Evolutionary conservation across 1,140 invertebrate genomes (phyloP).

Genomic region (Danaus plexippus): DNA sequence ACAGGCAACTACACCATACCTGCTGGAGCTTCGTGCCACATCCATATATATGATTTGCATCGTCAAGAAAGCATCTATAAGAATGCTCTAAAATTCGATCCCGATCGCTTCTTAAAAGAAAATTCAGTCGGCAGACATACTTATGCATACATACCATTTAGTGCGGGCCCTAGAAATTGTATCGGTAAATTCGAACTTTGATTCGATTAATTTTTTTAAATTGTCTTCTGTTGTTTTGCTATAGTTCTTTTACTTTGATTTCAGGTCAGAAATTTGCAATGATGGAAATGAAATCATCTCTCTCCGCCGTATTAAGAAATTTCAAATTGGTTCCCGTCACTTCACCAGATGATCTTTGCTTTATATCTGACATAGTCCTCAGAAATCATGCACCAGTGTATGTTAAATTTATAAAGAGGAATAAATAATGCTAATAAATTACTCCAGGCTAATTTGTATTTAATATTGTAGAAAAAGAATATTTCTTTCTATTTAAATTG

Average conservation of each 20-base stretch:
- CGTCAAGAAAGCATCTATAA: constrained; percentile 17
- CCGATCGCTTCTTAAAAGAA: constrained; percentile 21
- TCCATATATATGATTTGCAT: constrained; percentile 24
- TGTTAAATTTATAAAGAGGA: too few relatives aligned
- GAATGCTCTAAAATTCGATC: constrained; percentile 20
- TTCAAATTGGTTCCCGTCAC: constrained; percentile 27
- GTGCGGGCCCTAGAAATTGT: constrained; percentile 25
- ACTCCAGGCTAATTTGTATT: too few relatives aligned
- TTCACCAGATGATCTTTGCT: constrained; percentile 21
- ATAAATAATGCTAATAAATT: too few relatives aligned
- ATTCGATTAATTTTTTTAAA: neutral
- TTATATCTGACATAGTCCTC: constrained; percentile 22
- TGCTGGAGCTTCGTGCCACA: constrained; percentile 12
- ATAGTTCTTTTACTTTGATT: constrained; percentile 10
- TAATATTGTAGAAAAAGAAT: too few relatives aligned
- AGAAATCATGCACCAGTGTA: too few relatives aligned
- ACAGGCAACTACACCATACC: constrained; percentile 21
- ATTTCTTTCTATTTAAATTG: too few relatives aligned
- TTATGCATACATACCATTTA: constrained; percentile 24
- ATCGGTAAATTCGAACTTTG: constrained; percentile 14
- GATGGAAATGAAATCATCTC: constrained; percentile 44
- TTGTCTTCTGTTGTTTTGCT: neutral
- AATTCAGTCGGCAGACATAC: constrained; percentile 17
- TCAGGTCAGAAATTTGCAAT: constrained; percentile 55
- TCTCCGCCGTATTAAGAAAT: constrained; percentile 28